These are phyloP conservation scores for Parotocinclus haroldoi DNA, from an alignment of 2,797 vertebrate genomes.

Conservation along the genomic window DNA sequence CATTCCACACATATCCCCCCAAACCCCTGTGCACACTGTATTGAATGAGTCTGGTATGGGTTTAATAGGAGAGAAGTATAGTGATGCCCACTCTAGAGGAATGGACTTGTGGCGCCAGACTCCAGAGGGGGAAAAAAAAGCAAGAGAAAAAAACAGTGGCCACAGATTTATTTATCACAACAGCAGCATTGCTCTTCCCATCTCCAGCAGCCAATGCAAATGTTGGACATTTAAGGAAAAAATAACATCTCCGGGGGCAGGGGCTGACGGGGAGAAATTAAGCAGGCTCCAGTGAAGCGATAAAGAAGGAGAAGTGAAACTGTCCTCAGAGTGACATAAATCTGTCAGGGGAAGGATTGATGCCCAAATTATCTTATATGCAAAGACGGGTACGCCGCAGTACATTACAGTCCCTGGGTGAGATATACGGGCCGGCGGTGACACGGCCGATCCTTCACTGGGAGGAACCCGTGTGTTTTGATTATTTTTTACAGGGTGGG, in stretches of 20 bases:
- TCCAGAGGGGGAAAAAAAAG: constrained; percentile 56
- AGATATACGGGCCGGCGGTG: constrained; percentile 90
- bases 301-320: constrained; percentile 99
- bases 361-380: constrained; percentile 99
- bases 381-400: constrained; percentile 96
- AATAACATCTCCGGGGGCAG: constrained; percentile 95
- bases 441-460: constrained; percentile 92
- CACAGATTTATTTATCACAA: constrained; percentile 82
- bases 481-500: constrained; percentile 79
- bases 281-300: constrained; percentile 99
- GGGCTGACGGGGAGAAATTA: constrained; percentile 97
- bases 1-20: constrained; percentile 5
- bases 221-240: constrained; percentile 95
- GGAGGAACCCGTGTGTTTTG: constrained; percentile 89
- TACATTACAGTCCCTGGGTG: constrained; percentile 87
- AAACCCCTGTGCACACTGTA: constrained; percentile 23
- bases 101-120: constrained; percentile 70
- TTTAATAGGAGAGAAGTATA: constrained; percentile 54
- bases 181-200: constrained; percentile 73
- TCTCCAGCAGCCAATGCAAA: constrained; percentile 84
- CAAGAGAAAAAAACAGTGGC: constrained; percentile 63
- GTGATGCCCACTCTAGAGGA: constrained; percentile 62
- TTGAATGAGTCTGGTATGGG: constrained; percentile 25
- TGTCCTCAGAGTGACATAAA: constrained; percentile 99
- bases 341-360: constrained; percentile 95